Conservation (phyloP, 2,888 invertebrate species). For the Tryphoninae sp. region DNA sequence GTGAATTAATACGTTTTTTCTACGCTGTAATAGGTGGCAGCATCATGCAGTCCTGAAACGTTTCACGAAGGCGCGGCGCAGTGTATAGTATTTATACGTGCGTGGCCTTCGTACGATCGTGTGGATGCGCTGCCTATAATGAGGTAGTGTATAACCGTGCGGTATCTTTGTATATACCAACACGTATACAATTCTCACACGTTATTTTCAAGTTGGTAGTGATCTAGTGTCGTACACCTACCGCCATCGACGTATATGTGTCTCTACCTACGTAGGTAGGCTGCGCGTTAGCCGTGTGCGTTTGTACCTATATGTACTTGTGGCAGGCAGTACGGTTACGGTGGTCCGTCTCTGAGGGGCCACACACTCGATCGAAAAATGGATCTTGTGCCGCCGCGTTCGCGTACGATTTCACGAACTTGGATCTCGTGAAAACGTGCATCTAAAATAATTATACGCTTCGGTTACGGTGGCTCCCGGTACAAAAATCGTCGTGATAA, state of each 20-base stretch:
- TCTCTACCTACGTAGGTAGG: constrained; percentile 42
- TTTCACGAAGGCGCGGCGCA: constrained; percentile 36
- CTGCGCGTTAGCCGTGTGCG: constrained; percentile 20
- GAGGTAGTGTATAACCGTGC: background rate
- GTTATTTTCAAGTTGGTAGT: background rate
- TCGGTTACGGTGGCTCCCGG: constrained; percentile 31
- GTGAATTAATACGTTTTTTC: background rate
- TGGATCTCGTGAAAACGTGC: constrained; percentile 61
- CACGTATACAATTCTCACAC: constrained; percentile 3
- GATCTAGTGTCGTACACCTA: background rate
- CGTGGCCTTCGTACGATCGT: constrained; percentile 52
- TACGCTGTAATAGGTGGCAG: constrained; percentile 31
- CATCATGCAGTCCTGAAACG: constrained; percentile 18
- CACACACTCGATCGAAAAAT: constrained; percentile 71
- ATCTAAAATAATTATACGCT: constrained; percentile 48
- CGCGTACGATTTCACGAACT: constrained; percentile 69
- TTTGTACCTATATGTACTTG: constrained; percentile 36
- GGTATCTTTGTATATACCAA: constrained; percentile 25
- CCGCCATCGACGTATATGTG: constrained; percentile 6
- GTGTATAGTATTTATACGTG: constrained; percentile 49
- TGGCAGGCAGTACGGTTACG: constrained; percentile 34
- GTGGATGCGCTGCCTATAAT: constrained; percentile 48
- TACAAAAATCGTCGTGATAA: constrained; percentile 48
- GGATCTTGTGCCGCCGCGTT: constrained; percentile 70
- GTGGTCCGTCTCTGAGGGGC: constrained; percentile 26